These are phyloP conservation scores for Agraylea sexmaculata DNA, from an alignment of 1,140 invertebrate species.

Conservation along the genomic window DNA sequence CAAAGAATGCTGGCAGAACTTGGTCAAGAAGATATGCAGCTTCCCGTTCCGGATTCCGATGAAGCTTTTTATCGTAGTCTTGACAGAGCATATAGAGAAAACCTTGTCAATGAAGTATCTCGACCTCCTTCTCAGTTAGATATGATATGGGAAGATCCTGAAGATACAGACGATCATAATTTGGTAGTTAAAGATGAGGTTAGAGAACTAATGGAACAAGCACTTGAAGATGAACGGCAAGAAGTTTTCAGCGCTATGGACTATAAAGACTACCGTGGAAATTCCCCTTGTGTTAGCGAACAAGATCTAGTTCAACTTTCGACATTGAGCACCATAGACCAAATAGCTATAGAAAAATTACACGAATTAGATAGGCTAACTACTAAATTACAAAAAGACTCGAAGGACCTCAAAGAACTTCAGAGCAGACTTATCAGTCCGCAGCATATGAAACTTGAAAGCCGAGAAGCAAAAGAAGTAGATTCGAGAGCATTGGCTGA, in stretches of 20 bases:
- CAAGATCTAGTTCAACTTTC: slow-evolving; percentile 64
- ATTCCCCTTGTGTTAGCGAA: slow-evolving; percentile 61
- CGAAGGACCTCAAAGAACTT: slow-evolving; percentile 62
- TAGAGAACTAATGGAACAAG: slow-evolving; percentile 34
- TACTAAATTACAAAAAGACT: slow-evolving; percentile 64
- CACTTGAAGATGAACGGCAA: slow-evolving; percentile 40
- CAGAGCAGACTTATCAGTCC: slow-evolving; percentile 54
- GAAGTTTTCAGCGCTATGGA: slow-evolving; percentile 65
- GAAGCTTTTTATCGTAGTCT: slow-evolving; percentile 82
- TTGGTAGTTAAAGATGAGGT: slow-evolving; percentile 29
- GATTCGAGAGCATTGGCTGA: slow-evolving; percentile 47
- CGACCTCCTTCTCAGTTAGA: slow-evolving; percentile 56
- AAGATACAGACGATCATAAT: slow-evolving; percentile 33
- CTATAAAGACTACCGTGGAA: slow-evolving; percentile 67
- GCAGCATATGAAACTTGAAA: slow-evolving; percentile 29
- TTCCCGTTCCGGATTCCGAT: slow-evolving; percentile 54
- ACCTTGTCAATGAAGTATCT: slow-evolving; percentile 51
- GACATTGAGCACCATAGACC: slow-evolving; percentile 60
- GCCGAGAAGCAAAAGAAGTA: slow-evolving; percentile 36
- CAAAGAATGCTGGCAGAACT: slow-evolving; percentile 28
- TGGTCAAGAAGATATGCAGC: slow-evolving; percentile 28
- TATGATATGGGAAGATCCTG: slow-evolving; percentile 68
- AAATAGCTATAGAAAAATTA: slow-evolving; percentile 63
- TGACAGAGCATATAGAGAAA: slow-evolving; percentile 76
- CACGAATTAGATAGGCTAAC: slow-evolving; percentile 65